Evolutionary conservation across 1,140 invertebrate species (phyloP).

Genomic region (Teleopsis dalmanni): DNA sequence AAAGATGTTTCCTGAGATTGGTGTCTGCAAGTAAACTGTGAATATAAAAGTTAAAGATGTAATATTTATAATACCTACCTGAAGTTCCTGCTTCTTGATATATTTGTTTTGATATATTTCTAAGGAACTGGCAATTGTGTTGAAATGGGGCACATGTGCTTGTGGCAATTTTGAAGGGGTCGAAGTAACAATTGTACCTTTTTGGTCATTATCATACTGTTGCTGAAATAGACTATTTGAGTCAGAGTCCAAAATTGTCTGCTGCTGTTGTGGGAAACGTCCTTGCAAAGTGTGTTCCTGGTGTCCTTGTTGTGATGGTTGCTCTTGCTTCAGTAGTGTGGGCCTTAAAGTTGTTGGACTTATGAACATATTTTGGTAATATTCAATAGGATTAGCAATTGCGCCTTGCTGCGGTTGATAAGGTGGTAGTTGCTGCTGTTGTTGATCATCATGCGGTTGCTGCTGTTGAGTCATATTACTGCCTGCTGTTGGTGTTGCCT

Average conservation of each 20-base stretch:
- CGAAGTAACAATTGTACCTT: conserved; percentile 9
- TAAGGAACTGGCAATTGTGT: conserved; percentile 30
- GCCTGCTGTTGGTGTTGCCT: conserved; percentile 22
- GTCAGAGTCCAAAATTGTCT: conserved; percentile 20
- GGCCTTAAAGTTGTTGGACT: conserved; percentile 24
- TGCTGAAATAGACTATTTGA: conserved; percentile 37
- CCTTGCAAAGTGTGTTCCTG: conserved; percentile 18
- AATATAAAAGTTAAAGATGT: no score
- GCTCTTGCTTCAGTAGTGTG: conserved; percentile 35
- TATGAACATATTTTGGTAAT: conserved; percentile 42
- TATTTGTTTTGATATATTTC: conserved; percentile 40
- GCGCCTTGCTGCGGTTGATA: conserved; percentile 23
- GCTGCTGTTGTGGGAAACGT: conserved; percentile 21
- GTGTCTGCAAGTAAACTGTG: no score
- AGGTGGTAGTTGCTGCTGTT: conserved; percentile 13
- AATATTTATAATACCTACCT: conserved; percentile 29
- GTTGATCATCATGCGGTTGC: conserved; percentile 13
- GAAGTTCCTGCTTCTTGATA: conserved; percentile 42
- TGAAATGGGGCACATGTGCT: conserved; percentile 37
- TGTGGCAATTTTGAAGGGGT: conserved; percentile 28
- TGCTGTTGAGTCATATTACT: conserved; percentile 7
- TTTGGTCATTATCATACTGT: conserved; percentile 32
- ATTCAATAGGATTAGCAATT: conserved; percentile 28
- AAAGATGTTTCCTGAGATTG: no score
- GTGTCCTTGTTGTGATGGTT: conserved; percentile 22